Percentiles rank a stretch among this genome's conserved stretches.
phyloP scores from a whole-genome alignment of 1,140 invertebrate genomes.

The Pemphigus obesinymphae region DNA sequence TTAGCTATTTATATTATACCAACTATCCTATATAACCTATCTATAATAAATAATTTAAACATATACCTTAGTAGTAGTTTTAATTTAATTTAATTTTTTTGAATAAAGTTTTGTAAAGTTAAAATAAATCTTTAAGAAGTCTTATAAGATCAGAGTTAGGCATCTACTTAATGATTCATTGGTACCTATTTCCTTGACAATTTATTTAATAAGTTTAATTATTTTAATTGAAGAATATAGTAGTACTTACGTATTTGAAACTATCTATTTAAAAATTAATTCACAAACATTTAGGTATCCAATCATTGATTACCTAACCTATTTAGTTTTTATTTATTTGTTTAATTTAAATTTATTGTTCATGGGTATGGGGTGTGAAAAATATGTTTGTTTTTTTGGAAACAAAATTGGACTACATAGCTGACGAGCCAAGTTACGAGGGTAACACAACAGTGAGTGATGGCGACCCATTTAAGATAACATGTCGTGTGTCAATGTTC shows the following conservation, averaged over 20 bases:
- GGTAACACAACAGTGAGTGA: conserved; percentile 43
- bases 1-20: too few species aligned
- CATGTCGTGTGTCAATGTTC: conserved; percentile 44
- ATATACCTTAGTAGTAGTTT: too few species aligned
- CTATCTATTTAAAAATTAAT: not conserved
- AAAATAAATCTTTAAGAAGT: too few species aligned
- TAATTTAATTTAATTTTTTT: too few species aligned
- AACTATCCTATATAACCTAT: too few species aligned
- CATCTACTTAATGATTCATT: too few species aligned
- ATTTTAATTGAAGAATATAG: not conserved
- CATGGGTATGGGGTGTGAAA: not conserved
- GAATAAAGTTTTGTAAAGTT: too few species aligned
- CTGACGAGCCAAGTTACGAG: conserved; percentile 37
- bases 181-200: not conserved
- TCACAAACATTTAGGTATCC: not conserved
- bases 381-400: conserved; percentile 29
- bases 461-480: conserved; percentile 44
- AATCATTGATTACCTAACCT: not conserved
- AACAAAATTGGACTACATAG: conserved; percentile 13
- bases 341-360: not conserved
- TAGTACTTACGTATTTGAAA: not conserved
- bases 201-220: not conserved
- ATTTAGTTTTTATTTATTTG: not conserved
- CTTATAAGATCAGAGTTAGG: too few species aligned
- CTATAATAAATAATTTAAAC: too few species aligned